A percentile compares a stretch with the other conserved stretches of the same genome.
Evolutionary conservation across 53 echinoderm and acorn worm genomes (phyloP).

Genomic region (Patiria pectinifera): DNA sequence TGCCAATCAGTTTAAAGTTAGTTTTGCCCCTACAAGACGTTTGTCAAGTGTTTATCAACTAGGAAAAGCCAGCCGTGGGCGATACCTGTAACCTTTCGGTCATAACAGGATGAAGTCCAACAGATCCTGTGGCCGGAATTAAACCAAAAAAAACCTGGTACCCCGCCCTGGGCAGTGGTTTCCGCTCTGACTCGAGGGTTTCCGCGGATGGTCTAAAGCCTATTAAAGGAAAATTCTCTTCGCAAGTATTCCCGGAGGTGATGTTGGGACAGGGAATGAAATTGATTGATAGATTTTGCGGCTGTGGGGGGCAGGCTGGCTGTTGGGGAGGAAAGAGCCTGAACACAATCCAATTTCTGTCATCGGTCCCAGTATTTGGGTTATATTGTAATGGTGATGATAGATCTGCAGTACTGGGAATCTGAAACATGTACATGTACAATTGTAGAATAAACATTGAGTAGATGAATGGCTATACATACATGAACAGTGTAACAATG

Average conservation of each 20-base stretch:
- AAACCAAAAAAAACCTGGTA: too few relatives aligned
- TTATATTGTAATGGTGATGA: neutral
- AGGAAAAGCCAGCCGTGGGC: neutral
- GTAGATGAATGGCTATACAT: too few relatives aligned
- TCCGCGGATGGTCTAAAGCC: neutral
- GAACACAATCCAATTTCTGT: neutral
- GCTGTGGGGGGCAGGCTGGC: neutral
- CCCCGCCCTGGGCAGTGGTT: too few relatives aligned
- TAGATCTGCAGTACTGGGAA: neutral
- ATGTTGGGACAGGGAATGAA: neutral
- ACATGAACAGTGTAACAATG: too few relatives aligned
- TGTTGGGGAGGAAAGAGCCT: neutral
- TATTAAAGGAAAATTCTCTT: neutral
- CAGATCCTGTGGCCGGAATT: neutral
- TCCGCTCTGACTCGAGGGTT: neutral
- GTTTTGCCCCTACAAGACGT: neutral
- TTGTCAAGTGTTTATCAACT: neutral
- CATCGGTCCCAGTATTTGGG: neutral
- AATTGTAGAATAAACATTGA: too few relatives aligned
- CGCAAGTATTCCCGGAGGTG: neutral
- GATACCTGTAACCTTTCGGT: neutral
- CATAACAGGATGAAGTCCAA: neutral
- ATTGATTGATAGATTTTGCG: slow-evolving; percentile 2
- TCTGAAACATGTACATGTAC: too few relatives aligned
- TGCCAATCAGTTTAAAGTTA: neutral